Conservation (phyloP, 2,113 vertebrate species). For the Laterallus jamaicensis region DNA sequence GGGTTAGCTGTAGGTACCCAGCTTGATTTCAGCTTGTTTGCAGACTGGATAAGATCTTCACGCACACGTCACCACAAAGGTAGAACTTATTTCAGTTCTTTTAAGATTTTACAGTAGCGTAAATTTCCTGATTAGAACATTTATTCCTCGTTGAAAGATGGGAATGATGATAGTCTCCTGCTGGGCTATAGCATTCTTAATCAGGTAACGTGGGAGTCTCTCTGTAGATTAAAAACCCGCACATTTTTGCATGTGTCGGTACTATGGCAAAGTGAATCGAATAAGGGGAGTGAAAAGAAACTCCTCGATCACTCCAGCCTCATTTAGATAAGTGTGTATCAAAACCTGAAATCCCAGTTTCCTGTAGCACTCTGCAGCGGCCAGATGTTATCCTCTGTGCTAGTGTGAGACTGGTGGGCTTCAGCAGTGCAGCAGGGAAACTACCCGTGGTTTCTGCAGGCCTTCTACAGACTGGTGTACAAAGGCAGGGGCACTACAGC, state of each 20-base stretch:
- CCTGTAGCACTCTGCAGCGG: not conserved
- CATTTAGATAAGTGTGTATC: not conserved
- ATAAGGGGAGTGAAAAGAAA: not conserved
- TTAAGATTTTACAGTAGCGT: not conserved
- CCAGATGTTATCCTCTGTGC: not conserved
- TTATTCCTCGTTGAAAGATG: not conserved
- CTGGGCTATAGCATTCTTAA: not conserved
- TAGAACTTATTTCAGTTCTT: not conserved
- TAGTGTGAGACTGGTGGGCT: not conserved
- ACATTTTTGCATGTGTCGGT: not conserved
- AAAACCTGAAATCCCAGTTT: not conserved
- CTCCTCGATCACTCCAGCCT: not conserved
- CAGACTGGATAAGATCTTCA: not conserved
- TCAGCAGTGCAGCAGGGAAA: not conserved
- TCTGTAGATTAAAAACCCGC: not conserved
- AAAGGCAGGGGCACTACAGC: not conserved
- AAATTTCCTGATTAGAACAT: not conserved
- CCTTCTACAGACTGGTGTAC: not conserved
- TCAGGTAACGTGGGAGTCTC: not conserved
- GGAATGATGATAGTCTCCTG: not conserved
- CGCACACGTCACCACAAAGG: not conserved
- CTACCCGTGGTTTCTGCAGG: not conserved
- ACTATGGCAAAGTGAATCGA: not conserved
- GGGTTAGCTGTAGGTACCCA: not conserved
- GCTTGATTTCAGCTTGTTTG: conserved; percentile 7